Base-by-base conservation (phyloP, 2,797 vertebrate genomes). In the Bryconaethiops microstoma region DNA sequence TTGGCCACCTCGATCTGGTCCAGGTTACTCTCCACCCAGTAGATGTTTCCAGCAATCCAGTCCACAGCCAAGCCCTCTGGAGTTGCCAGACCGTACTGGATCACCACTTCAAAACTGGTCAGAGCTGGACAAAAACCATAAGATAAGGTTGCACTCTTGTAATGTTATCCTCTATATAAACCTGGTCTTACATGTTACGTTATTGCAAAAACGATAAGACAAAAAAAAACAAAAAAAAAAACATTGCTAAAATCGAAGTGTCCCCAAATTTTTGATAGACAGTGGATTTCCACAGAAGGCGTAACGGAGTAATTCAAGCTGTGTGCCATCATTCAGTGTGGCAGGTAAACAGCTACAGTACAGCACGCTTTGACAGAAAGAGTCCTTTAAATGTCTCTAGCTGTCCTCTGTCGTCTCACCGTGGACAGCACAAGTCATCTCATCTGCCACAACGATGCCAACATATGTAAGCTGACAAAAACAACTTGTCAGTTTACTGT, bases 31-130 rank as follows among this genome's bases (percentile, higher is more conserved):
- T 99, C 98, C 76, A 99, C 98, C 98, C 98, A 99, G 92, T 99
- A 99, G 91, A 99, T 99, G 90, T 99, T 99, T 86, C 97, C 97
- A 0, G 97, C 98, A 0, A 99, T 99, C 98, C 98, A 99, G 92
- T 99, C 98, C 73, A 99, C 97, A 0, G 97, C 97, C 85, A 99
- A 91, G 1, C 98, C 98, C 90, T 99, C 97, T 0, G 98, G 98
- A 0, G 98, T 99, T 59, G 97, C 97, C 88, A 99, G 87, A 5
- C 98, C 98, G 0, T 98, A 97, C 91, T 99, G 97, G 84, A 99
- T 98, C 69, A 99, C 97, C 88, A 99, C 98, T 90, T 99, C 98
- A 0, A 99, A 98, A 87, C 97, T 99, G 84, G 97, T 99, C 85
- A 99, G 91, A 10, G 97, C 98, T 99, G 88, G 23, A 85, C 74